phyloP scores from a whole-genome alignment of 2,888 invertebrate genomes.

The Lysandra bellargus region DNA sequence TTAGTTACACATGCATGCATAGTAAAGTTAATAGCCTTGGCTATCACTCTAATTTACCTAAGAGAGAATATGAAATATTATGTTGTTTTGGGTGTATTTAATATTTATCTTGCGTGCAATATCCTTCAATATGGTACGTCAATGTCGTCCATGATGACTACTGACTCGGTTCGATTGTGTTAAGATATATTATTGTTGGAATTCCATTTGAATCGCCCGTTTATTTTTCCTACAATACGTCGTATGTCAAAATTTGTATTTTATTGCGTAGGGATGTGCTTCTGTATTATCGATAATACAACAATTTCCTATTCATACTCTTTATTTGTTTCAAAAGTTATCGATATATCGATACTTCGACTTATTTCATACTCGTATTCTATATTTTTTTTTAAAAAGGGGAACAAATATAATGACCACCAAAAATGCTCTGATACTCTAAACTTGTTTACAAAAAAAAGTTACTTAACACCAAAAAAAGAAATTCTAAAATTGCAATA shows the following conservation, averaged over 20 bases:
- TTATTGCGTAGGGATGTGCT: constrained; percentile 52
- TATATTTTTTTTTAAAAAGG: too few species aligned
- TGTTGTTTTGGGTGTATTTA: not conserved
- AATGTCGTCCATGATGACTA: not conserved
- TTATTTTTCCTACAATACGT: constrained; percentile 58
- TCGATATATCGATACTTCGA: too few species aligned
- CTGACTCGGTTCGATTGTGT: not conserved
- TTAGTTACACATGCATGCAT: too few species aligned
- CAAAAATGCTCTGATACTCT: too few species aligned
- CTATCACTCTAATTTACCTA: too few species aligned
- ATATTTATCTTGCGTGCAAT: not conserved
- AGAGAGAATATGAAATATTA: too few species aligned
- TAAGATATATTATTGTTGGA: constrained; percentile 18
- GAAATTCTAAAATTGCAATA: too few species aligned
- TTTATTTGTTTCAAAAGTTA: not conserved
- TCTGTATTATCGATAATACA: not conserved
- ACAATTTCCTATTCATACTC: not conserved
- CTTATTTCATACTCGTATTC: too few species aligned
- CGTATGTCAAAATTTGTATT: constrained; percentile 67
- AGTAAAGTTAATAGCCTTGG: too few species aligned
- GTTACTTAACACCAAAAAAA: too few species aligned
- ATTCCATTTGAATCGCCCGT: constrained; percentile 9
- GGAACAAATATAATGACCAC: too few species aligned
- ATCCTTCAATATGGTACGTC: not conserved
- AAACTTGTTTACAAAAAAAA: too few species aligned